Percentiles rank a stretch among this genome's conserved stretches.
Conservation (phyloP, 2,888 invertebrate species). For the Acrobasis suavella region DNA sequence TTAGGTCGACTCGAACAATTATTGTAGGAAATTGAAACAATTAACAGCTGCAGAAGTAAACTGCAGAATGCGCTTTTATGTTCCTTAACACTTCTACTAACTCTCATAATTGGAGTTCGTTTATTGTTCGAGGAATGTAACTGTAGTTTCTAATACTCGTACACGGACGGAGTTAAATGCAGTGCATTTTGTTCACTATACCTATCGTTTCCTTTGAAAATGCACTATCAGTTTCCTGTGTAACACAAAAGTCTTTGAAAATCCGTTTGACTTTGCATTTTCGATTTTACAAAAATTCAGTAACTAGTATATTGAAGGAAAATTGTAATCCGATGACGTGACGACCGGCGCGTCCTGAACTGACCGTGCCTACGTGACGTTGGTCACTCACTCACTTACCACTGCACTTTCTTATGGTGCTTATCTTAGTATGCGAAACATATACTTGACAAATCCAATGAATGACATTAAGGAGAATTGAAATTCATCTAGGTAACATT, state of each 20-base stretch:
- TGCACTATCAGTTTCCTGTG: no score
- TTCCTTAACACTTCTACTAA: conserved; percentile 6
- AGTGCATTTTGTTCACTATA: no score
- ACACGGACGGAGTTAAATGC: background rate
- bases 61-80: conserved; percentile 10
- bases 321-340: background rate
- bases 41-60: conserved; percentile 10
- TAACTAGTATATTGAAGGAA: background rate
- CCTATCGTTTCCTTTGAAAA: no score
- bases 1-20: conserved; percentile 12
- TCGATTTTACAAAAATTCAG: no score
- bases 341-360: background rate
- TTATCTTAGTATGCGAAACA: conserved; percentile 8
- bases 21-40: conserved; percentile 18
- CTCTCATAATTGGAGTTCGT: conserved; percentile 4
- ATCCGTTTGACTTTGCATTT: no score
- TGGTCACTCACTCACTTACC: conserved; percentile 22
- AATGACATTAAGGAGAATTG: background rate
- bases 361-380: conserved; percentile 29
- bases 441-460: background rate
- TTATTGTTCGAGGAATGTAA: conserved; percentile 3
- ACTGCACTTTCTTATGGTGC: conserved; percentile 13
- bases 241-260: no score
- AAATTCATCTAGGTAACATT: background rate
- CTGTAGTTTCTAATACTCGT: background rate